These are phyloP conservation scores for Micromys minutus DNA, from an alignment of 2,113 vertebrate species.

Conservation along the genomic window DNA sequence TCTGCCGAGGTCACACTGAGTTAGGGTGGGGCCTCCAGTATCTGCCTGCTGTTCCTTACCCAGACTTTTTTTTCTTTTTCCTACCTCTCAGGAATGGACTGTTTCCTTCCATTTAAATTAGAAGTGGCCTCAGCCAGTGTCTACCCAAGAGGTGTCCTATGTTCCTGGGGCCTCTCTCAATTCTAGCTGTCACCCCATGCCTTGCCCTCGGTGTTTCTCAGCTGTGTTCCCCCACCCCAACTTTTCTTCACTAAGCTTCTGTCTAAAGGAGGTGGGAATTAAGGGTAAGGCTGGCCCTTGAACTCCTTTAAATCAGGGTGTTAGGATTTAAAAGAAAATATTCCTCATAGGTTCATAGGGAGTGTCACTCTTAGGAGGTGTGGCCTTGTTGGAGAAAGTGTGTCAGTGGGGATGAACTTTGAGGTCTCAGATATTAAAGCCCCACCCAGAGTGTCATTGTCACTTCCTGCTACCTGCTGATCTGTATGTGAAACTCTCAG, in stretches of 20 bases:
- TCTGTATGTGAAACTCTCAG: not conserved
- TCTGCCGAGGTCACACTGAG: not conserved
- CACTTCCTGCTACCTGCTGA: not conserved
- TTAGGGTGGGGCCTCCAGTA: not conserved
- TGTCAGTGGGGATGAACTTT: not conserved
- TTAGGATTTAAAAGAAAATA: not conserved
- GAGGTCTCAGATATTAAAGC: not conserved
- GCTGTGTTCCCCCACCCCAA: fast-evolving
- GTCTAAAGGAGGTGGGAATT: no score
- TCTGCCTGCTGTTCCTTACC: not conserved
- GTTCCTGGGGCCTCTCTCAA: not conserved
- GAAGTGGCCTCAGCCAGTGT: not conserved
- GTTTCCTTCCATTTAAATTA: not conserved
- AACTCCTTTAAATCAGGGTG: constrained; percentile 14
- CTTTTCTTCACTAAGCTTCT: not conserved
- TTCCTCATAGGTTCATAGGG: not conserved
- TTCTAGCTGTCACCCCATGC: not conserved
- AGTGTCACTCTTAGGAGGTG: not conserved
- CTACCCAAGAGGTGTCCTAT: not conserved
- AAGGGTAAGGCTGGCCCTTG: not conserved
- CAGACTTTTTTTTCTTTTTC: fast-evolving
- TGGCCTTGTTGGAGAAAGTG: not conserved
- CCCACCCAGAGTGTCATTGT: not conserved
- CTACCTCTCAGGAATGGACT: not conserved
- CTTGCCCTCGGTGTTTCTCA: not conserved